These are phyloP conservation scores for Toxotes chatareus DNA, from an alignment of 2,113 vertebrate species.

Conservation along the genomic window DNA sequence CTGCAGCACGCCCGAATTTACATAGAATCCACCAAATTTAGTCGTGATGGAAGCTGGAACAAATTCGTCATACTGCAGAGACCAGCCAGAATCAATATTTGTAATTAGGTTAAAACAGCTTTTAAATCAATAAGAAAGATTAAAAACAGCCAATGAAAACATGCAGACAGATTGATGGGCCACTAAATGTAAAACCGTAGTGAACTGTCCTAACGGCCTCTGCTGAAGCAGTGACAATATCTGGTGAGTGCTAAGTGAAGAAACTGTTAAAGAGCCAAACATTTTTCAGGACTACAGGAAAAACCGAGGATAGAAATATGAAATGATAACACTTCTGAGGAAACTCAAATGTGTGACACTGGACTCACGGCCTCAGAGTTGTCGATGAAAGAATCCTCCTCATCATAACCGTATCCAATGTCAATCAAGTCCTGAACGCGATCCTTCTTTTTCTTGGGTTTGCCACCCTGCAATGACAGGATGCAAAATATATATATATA, in stretches of 20 bases:
- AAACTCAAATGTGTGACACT: background rate
- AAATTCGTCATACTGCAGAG: conserved; percentile 92
- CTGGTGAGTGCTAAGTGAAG: no score
- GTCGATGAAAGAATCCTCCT: conserved; percentile 97
- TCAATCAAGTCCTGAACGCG: conserved; percentile 94
- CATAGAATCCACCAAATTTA: conserved; percentile 95
- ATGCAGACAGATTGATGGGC: background rate
- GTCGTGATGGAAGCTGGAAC: conserved; percentile 95
- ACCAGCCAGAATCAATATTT: background rate
- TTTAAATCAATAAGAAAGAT: background rate
- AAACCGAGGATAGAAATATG: background rate
- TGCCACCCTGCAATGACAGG: conserved; percentile 82
- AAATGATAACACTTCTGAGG: background rate
- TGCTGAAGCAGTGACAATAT: no score
- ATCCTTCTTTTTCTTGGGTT: conserved; percentile 89
- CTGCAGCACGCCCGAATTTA: conserved; percentile 93
- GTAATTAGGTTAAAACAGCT: background rate
- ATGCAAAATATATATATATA: background rate
- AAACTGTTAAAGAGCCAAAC: no score
- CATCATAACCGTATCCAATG: conserved; percentile 96
- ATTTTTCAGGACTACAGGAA: no score
- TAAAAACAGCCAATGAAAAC: background rate
- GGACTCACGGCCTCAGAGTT: conserved; percentile 96
- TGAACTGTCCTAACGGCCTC: no score
- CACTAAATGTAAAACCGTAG: background rate